These are phyloP conservation scores for Guaruba guarouba DNA, from an alignment of 2,113 vertebrate species.

Conservation along the genomic window DNA sequence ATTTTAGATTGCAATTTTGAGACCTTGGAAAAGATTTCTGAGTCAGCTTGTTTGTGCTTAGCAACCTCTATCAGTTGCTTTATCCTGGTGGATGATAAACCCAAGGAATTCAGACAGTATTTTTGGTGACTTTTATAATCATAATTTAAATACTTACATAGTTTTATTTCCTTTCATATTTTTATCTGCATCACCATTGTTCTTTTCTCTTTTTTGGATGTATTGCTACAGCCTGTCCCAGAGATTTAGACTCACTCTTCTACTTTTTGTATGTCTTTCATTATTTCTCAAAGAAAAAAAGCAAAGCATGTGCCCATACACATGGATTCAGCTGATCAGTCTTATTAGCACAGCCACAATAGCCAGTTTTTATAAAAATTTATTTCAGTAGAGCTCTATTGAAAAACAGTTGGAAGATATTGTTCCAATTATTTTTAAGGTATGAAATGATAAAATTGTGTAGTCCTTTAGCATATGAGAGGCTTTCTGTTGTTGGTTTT, in stretches of 20 bases:
- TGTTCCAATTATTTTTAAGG: constrained; percentile 28
- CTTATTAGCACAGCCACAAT: background rate
- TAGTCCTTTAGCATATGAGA: background rate
- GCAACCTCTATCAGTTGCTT: background rate
- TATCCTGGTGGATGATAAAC: background rate
- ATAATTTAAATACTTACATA: background rate
- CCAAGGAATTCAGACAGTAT: background rate
- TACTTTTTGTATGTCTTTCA: background rate
- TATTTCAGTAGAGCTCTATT: background rate
- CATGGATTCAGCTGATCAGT: background rate
- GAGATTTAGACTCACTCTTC: background rate
- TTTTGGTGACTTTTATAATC: background rate
- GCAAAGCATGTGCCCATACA: background rate
- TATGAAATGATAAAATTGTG: constrained; percentile 15
- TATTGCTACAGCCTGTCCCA: background rate
- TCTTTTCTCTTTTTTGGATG: background rate
- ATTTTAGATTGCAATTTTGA: constrained; percentile 6
- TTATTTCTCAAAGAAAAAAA: background rate
- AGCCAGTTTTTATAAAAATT: constrained; percentile 1
- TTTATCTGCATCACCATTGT: background rate
- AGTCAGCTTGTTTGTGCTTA: background rate
- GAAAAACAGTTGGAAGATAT: constrained; percentile 24
- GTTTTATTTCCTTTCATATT: background rate
- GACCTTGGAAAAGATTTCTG: constrained; percentile 4
- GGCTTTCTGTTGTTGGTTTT: background rate